Percentiles rank a stretch among this genome's conserved stretches.
Conservation (phyloP, 2,888 invertebrate genomes). For the Tetrapedia diversipes region DNA sequence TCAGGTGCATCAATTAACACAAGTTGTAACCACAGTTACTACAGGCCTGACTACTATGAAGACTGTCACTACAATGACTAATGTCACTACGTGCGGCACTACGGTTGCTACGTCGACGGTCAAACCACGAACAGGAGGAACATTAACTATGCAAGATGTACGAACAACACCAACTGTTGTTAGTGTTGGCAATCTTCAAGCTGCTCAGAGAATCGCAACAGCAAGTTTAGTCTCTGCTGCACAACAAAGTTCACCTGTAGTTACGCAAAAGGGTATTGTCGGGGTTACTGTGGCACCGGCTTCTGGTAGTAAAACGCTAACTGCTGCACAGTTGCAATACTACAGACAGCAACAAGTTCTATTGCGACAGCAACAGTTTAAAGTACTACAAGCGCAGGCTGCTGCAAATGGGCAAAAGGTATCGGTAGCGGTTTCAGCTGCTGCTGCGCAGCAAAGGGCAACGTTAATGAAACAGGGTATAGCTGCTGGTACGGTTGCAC, state of each 20-base stretch:
- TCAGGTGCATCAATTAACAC: constrained; percentile 75
- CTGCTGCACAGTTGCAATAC: constrained; percentile 85
- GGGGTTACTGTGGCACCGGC: constrained; percentile 84
- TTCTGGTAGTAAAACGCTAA: constrained; percentile 84
- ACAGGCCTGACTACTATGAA: constrained; percentile 71
- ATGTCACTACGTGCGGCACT: constrained; percentile 67
- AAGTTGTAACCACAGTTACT: constrained; percentile 71
- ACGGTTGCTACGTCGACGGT: constrained; percentile 66
- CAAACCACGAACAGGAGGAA: constrained; percentile 73
- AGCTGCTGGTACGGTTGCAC: constrained; percentile 58
- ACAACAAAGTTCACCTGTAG: constrained; percentile 72
- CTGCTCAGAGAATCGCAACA: constrained; percentile 80
- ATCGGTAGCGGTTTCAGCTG: constrained; percentile 79
- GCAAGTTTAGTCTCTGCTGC: constrained; percentile 76
- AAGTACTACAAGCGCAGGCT: constrained; percentile 77
- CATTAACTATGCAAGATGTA: constrained; percentile 76
- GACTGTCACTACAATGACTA: constrained; percentile 68
- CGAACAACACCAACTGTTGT: constrained; percentile 79
- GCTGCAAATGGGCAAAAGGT: constrained; percentile 79
- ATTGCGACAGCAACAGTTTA: constrained; percentile 81
- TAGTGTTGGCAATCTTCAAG: constrained; percentile 80
- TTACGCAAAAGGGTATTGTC: constrained; percentile 79
- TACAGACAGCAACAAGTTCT: constrained; percentile 86
- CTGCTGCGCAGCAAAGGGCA: constrained; percentile 77
- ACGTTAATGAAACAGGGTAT: constrained; percentile 78